phyloP scores from a whole-genome alignment of 2,113 vertebrate genomes.

The Maccullochella peelii region DNA sequence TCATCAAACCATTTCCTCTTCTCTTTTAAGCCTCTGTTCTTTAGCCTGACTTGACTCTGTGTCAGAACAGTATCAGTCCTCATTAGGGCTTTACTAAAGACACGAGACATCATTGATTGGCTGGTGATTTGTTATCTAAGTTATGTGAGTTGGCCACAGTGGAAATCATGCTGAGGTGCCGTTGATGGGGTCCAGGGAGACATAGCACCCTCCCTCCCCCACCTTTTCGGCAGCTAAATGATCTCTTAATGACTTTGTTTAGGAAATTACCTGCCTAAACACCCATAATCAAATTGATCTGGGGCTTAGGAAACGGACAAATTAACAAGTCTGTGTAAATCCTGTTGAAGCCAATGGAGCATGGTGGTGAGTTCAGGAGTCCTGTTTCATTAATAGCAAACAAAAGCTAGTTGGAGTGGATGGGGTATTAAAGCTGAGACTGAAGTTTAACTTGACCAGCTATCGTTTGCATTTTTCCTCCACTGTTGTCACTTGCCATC shows the following conservation, averaged over 20 bases:
- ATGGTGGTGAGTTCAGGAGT: constrained; percentile 24
- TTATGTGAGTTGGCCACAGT: constrained; percentile 8
- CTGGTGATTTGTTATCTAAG: constrained; percentile 64
- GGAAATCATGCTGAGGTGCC: constrained; percentile 30
- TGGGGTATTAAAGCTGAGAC: constrained; percentile 6
- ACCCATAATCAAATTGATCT: constrained; percentile 65
- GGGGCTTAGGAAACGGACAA: constrained; percentile 28
- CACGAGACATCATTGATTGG: constrained; percentile 61
- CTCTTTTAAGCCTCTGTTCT: constrained; percentile 12
- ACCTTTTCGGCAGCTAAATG: constrained; percentile 29
- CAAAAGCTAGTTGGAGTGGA: background rate
- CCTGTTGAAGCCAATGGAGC: background rate
- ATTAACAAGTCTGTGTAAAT: constrained; percentile 51
- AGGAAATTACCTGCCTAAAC: constrained; percentile 70
- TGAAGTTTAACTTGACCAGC: constrained; percentile 25
- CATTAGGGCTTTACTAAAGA: constrained; percentile 56
- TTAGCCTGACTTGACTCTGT: constrained; percentile 4
- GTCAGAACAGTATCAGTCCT: constrained; percentile 62
- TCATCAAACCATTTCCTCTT: constrained; percentile 14
- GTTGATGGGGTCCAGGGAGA: constrained; percentile 28
- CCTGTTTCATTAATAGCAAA: constrained; percentile 5
- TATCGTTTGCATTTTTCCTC: background rate
- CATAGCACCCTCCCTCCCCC: background rate
- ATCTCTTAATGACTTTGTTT: constrained; percentile 71
- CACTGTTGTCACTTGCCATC: constrained; percentile 37